Conservation (phyloP, 2,888 invertebrate species). For the Synanthedon formicaeformis region DNA sequence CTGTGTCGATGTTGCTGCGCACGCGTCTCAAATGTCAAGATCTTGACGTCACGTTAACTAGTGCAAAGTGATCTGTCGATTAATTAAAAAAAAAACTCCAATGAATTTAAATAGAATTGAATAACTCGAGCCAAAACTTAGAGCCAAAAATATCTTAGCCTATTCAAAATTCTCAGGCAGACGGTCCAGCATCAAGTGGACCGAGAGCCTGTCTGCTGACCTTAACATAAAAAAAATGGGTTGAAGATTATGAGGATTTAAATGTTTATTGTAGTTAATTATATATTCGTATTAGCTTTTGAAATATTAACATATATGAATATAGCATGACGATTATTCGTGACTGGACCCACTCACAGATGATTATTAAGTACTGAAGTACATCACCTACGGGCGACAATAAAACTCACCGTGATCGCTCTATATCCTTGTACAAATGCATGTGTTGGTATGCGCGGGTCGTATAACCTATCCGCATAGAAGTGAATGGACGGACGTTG, state of each 20-base stretch:
- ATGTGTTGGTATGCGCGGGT: neutral
- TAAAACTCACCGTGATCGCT: constrained; percentile 24
- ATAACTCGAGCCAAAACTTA: neutral
- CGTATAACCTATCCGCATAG: too few relatives aligned
- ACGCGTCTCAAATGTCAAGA: constrained; percentile 49
- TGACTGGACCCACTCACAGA: constrained; percentile 32
- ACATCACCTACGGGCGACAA: constrained; percentile 20
- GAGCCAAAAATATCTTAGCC: too few relatives aligned
- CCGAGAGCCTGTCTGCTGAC: too few relatives aligned
- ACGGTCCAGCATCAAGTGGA: too few relatives aligned
- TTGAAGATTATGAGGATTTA: too few relatives aligned
- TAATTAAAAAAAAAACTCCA: constrained; percentile 8
- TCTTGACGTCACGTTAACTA: constrained; percentile 23
- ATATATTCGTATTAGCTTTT: too few relatives aligned
- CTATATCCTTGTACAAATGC: constrained; percentile 36
- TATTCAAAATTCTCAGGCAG: too few relatives aligned
- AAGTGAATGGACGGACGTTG: too few relatives aligned
- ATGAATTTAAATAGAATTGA: constrained; percentile 10
- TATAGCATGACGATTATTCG: constrained; percentile 17
- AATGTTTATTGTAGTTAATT: too few relatives aligned
- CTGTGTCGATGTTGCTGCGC: constrained; percentile 15
- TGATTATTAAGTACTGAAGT: constrained; percentile 3
- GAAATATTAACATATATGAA: too few relatives aligned
- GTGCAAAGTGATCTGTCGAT: constrained; percentile 5
- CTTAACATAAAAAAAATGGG: too few relatives aligned